Conservation (phyloP, 2,888 invertebrate species). For the Schizaphis graminum region DNA sequence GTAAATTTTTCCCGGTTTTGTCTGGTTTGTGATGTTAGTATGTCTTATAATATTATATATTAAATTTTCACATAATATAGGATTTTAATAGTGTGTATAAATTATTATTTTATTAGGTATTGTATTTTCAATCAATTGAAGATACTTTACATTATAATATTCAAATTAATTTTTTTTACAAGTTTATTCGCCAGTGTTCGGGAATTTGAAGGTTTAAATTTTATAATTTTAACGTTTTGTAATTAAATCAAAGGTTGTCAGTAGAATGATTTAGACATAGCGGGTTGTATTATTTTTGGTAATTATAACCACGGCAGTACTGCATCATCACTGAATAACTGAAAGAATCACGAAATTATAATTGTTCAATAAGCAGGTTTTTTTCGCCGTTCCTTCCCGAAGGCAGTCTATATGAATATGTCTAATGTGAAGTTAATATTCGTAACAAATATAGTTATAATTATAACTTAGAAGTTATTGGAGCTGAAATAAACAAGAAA, state of each 20-base stretch:
- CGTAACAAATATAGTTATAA: neutral
- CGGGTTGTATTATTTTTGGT: neutral
- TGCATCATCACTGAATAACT: neutral
- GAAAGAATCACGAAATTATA: neutral
- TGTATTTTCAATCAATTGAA: neutral
- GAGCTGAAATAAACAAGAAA: neutral
- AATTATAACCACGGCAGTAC: neutral
- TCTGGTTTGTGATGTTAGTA: neutral
- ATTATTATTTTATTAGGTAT: neutral
- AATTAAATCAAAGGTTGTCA: neutral
- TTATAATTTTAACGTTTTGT: neutral
- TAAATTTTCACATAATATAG: neutral
- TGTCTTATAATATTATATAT: neutral
- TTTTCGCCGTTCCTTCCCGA: neutral
- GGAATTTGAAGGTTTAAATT: neutral
- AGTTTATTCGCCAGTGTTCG: neutral
- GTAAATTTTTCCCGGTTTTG: neutral
- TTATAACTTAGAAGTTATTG: neutral
- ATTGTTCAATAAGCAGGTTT: neutral
- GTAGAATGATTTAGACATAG: neutral
- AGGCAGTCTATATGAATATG: neutral
- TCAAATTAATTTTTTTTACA: neutral
- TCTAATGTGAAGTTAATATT: neutral
- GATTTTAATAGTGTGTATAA: neutral
- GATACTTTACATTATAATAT: neutral